phyloP scores from a whole-genome alignment of 2,113 vertebrate species.

The Galemys pyrenaicus region DNA sequence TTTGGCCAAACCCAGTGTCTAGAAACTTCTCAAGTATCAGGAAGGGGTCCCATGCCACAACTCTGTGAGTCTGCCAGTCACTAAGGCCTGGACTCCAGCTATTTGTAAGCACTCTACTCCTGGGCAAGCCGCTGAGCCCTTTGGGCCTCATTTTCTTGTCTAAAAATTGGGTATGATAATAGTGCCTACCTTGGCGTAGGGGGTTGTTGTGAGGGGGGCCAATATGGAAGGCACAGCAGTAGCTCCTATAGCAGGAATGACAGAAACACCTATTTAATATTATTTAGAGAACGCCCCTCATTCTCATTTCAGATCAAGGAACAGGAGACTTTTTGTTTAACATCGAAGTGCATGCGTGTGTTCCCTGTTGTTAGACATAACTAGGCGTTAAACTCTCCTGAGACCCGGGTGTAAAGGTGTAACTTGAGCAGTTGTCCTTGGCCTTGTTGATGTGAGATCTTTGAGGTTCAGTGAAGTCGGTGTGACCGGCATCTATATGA shows the following conservation, averaged over 20 bases:
- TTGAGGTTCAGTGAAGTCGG: background rate
- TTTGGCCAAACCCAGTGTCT: background rate
- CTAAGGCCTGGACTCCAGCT: too few species aligned
- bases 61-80: rapidly evolving
- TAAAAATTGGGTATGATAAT: background rate
- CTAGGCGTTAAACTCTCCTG: background rate
- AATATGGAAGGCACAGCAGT: background rate
- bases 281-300: background rate
- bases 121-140: background rate
- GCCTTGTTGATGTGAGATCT: background rate
- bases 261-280: background rate
- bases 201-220: background rate
- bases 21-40: background rate
- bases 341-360: background rate
- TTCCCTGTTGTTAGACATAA: background rate
- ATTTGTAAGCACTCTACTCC: background rate
- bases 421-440: background rate
- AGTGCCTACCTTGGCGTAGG: background rate
- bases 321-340: background rate
- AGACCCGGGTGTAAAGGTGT: background rate
- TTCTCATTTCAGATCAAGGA: background rate
- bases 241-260: background rate
- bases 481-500: background rate
- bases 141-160: background rate
- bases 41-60: background rate